These are phyloP conservation scores for Sinocyclocheilus anophthalmus DNA, from an alignment of 2,113 vertebrate genomes.

Conservation along the genomic window DNA sequence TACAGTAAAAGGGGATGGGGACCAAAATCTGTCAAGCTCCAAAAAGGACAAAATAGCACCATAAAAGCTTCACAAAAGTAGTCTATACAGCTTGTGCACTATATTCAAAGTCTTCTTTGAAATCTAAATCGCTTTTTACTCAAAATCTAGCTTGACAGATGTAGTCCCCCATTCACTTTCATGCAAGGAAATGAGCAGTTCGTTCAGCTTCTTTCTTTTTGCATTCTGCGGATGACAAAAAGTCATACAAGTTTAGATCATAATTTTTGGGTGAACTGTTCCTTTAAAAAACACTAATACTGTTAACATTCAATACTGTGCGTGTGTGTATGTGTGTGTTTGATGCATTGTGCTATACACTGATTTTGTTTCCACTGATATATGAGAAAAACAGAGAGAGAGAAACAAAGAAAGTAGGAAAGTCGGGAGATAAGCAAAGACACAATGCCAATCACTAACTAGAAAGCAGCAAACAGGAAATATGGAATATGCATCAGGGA, in stretches of 20 bases:
- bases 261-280: conserved; percentile 9
- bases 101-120: conserved; percentile 1
- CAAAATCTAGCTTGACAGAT: neutral
- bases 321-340: conserved; percentile 23
- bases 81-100: neutral
- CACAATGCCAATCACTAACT: conserved; percentile 54
- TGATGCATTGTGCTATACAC: conserved; percentile 57
- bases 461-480: conserved; percentile 55
- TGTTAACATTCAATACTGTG: conserved; percentile 9
- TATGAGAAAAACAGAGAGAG: conserved; percentile 38
- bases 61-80: conserved; percentile 17
- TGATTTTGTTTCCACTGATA: conserved; percentile 41
- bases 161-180: neutral
- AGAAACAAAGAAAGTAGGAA: conserved; percentile 34
- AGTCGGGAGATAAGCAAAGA: conserved; percentile 62
- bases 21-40: neutral
- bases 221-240: neutral
- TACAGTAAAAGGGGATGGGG: neutral
- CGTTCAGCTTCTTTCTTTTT: neutral
- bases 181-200: neutral
- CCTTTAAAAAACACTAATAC: conserved; percentile 12
- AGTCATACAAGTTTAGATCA: neutral
- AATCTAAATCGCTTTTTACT: neutral
- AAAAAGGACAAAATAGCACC: conserved; percentile 27
- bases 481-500: conserved; percentile 43